Conservation (phyloP, 2,797 vertebrate genomes). For the Gouania willdenowi region DNA sequence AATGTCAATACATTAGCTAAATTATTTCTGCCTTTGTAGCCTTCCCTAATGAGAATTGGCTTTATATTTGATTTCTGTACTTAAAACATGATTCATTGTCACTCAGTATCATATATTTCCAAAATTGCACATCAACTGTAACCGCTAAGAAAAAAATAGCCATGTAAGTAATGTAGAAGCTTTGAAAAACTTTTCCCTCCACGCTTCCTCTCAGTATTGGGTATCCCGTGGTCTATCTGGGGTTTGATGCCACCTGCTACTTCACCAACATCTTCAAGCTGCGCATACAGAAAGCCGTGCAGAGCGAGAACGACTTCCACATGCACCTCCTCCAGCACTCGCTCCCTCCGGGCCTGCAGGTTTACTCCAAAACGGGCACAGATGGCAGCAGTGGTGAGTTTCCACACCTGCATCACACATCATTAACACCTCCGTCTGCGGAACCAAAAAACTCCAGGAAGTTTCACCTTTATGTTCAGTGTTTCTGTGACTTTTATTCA, state of each 20-base stretch:
- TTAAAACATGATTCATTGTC: no score
- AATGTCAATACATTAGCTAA: no score
- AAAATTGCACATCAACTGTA: no score
- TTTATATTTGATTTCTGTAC: no score
- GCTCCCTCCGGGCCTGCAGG: slow-evolving; percentile 74
- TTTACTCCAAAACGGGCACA: slow-evolving; percentile 70
- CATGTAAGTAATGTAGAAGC: no score
- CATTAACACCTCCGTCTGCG: neutral
- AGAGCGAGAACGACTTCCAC: slow-evolving; percentile 77
- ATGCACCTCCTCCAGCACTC: slow-evolving; percentile 79
- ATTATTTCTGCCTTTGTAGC: no score
- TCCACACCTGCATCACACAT: slow-evolving; percentile 1
- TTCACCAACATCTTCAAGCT: slow-evolving; percentile 81
- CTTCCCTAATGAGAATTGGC: no score
- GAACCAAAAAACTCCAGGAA: no score
- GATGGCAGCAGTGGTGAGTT: slow-evolving; percentile 65
- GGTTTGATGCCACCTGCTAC: slow-evolving; percentile 83
- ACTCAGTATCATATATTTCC: no score
- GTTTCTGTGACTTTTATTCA: no score
- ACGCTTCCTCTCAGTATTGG: slow-evolving; percentile 67
- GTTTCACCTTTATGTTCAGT: no score
- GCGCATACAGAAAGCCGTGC: slow-evolving; percentile 76
- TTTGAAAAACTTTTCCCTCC: neutral
- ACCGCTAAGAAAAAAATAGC: no score
- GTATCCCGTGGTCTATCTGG: slow-evolving; percentile 80